A percentile compares a stretch with the other conserved stretches of the same genome.
Conservation (phyloP, 2,113 vertebrate species). For the Phalacrocorax carbo region DNA sequence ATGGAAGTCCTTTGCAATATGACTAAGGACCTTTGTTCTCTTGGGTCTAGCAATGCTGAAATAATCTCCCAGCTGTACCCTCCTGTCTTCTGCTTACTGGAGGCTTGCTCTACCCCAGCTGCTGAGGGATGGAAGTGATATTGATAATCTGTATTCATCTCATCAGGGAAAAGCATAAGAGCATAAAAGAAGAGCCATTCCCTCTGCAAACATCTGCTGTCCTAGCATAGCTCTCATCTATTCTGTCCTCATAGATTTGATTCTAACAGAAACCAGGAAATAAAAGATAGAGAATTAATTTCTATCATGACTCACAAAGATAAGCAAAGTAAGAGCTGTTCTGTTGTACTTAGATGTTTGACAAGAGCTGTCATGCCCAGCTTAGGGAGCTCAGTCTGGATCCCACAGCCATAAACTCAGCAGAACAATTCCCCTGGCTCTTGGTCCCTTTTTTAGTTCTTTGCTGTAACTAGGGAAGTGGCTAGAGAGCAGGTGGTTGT, state of each 20-base stretch:
- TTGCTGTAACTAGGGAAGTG: not conserved
- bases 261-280: not conserved
- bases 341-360: not conserved
- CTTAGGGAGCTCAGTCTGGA: not conserved
- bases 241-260: not conserved
- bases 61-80: not conserved
- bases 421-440: not conserved
- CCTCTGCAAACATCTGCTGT: not conserved
- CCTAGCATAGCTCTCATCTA: not conserved
- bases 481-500: not conserved
- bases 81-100: not conserved
- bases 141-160: not conserved
- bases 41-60: not conserved
- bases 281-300: not conserved
- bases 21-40: not conserved
- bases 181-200: not conserved
- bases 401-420: not conserved
- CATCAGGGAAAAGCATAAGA: not conserved
- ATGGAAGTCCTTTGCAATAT: not conserved
- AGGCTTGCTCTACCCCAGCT: not conserved
- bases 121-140: not conserved
- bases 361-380: not conserved
- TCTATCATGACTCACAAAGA: not conserved
- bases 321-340: not conserved
- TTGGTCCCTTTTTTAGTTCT: not conserved